A percentile compares a stretch with the other conserved stretches of the same genome.
These are phyloP conservation scores for Octopus sinensis DNA, from an alignment of 1,140 invertebrate species.

Conservation along the genomic window DNA sequence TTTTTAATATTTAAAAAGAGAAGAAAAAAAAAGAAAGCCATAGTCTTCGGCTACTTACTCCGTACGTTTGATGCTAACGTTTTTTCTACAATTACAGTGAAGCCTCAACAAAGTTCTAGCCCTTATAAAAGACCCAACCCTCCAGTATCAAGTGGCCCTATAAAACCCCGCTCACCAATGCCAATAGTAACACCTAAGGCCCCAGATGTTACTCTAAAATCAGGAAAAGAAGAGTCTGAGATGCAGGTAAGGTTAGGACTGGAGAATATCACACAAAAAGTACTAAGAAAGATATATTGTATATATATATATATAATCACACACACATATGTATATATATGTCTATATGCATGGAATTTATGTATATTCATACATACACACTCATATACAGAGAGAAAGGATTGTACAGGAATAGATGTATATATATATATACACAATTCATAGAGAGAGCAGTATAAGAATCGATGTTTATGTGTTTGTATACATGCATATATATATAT, in stretches of 20 bases:
- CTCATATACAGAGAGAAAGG: no score
- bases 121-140: slow-evolving; percentile 52
- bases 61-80: background rate
- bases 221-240: slow-evolving; percentile 41
- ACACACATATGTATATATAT: no score
- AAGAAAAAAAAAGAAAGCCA: background rate
- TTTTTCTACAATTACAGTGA: slow-evolving; percentile 40
- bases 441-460: no score
- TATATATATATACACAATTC: no score
- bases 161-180: slow-evolving; percentile 45
- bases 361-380: no score
- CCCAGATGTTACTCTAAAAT: slow-evolving; percentile 46
- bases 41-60: background rate
- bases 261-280: background rate
- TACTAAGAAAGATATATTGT: no score
- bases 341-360: no score
- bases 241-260: slow-evolving; percentile 35
- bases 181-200: slow-evolving; percentile 48
- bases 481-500: no score
- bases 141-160: slow-evolving; percentile 42
- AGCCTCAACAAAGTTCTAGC: slow-evolving; percentile 47
- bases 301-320: no score
- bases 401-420: no score
- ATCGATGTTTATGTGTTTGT: no score
- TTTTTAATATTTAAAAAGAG: background rate